Percentiles rank a stretch among this genome's conserved stretches.
Evolutionary conservation across 92 coral and sea anemone genomes (phyloP).

Genomic region (Porites evermanni): DNA sequence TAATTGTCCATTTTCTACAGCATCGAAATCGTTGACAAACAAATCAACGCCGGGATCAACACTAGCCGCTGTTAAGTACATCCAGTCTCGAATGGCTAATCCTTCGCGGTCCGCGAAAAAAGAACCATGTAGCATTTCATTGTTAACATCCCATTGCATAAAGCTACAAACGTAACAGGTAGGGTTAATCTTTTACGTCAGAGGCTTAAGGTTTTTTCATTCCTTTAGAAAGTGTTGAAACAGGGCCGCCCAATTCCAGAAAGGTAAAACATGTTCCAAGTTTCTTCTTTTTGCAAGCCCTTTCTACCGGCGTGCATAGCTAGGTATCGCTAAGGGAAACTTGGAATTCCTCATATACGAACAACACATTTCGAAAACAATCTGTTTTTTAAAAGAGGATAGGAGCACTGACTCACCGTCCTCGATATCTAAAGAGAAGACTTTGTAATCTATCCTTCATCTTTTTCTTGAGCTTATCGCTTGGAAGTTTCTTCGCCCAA

Average conservation of each 20-base stretch:
- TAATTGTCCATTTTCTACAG: constrained; percentile 75
- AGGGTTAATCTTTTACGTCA: too few species aligned
- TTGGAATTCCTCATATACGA: too few species aligned
- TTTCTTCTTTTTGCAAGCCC: too few species aligned
- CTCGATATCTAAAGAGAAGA: constrained; percentile 60
- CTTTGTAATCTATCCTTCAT: constrained; percentile 55
- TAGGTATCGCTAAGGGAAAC: too few species aligned
- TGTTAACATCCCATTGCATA: constrained; percentile 89
- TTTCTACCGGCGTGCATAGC: neutral
- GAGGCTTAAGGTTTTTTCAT: too few species aligned
- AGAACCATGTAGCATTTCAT: constrained; percentile 90
- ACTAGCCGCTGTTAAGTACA: constrained; percentile 67
- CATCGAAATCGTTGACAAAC: constrained; percentile 86
- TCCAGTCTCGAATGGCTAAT: constrained; percentile 80
- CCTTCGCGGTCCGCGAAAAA: constrained; percentile 78
- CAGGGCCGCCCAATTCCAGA: too few species aligned
- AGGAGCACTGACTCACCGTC: constrained; percentile 53
- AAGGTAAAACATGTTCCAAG: too few species aligned
- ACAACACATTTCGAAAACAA: too few species aligned
- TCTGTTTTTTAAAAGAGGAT: too few species aligned
- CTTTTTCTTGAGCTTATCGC: constrained; percentile 21
- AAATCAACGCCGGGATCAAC: constrained; percentile 77
- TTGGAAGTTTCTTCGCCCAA: constrained; percentile 64
- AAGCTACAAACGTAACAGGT: constrained; percentile 36
- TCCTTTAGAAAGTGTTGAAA: too few species aligned